phyloP scores from a whole-genome alignment of 1,140 invertebrate genomes.

The Cydia splendana region DNA sequence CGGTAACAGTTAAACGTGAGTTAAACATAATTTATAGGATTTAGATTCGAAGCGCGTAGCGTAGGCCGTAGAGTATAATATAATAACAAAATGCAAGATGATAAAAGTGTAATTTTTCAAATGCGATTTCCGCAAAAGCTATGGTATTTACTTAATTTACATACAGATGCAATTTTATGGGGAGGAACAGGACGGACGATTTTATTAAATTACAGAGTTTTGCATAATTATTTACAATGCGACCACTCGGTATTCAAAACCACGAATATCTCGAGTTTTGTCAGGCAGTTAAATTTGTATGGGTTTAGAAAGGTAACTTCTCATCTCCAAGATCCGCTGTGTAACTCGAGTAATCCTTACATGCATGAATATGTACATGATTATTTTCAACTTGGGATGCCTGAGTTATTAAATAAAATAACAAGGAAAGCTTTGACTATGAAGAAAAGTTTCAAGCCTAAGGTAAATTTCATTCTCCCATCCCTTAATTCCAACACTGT shows the following conservation, averaged over 20 bases:
- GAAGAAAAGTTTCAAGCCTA: conserved; percentile 65
- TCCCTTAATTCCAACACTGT: too few species aligned
- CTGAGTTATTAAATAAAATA: conserved; percentile 80
- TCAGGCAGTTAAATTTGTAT: conserved; percentile 82
- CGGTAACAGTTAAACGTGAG: neutral
- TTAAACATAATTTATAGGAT: neutral
- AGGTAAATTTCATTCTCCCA: conserved; percentile 44
- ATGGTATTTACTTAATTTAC: conserved; percentile 81
- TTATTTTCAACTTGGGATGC: conserved; percentile 77
- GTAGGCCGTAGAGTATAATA: neutral
- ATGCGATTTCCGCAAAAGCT: conserved; percentile 83
- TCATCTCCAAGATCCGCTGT: conserved; percentile 80
- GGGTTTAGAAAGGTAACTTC: conserved; percentile 83
- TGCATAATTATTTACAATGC: conserved; percentile 79
- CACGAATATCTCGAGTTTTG: conserved; percentile 82
- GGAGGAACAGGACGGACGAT: conserved; percentile 78
- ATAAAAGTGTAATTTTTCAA: conserved; percentile 75
- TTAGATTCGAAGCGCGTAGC: neutral
- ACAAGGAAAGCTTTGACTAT: conserved; percentile 78
- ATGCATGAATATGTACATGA: conserved; percentile 83
- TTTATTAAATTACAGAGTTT: conserved; percentile 80
- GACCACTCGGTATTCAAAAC: conserved; percentile 82
- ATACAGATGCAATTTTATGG: conserved; percentile 81
- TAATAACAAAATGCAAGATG: conserved; percentile 72
- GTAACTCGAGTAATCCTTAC: conserved; percentile 79